Percentiles rank a stretch among this genome's conserved stretches.
Evolutionary conservation across 2,888 invertebrate species (phyloP).

Genomic region (Chrysodeixis includens): DNA sequence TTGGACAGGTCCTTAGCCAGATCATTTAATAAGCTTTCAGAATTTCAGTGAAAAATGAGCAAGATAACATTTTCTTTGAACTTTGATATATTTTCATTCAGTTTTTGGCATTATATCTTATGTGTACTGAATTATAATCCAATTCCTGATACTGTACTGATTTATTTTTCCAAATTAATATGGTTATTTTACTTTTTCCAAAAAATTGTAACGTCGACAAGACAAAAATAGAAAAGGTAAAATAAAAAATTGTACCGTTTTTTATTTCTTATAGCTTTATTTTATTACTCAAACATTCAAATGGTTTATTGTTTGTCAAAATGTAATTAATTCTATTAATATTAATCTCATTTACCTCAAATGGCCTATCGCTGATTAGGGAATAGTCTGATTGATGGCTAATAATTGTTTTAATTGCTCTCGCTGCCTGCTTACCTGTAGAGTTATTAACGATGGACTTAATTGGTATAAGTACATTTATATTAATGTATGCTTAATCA

Average conservation of each 20-base stretch:
- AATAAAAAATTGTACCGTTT: no score
- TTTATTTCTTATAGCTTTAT: no score
- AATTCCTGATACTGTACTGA: background rate
- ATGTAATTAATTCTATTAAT: no score
- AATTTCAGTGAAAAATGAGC: background rate
- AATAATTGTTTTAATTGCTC: background rate
- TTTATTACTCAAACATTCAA: no score
- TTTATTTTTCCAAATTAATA: no score
- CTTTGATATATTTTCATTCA: background rate
- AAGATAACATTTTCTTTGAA: background rate
- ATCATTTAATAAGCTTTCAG: background rate
- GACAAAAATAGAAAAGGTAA: no score
- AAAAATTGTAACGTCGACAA: no score
- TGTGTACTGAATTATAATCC: no score
- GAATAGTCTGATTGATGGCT: background rate
- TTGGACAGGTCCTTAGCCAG: constrained; percentile 16
- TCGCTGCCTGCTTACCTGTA: background rate
- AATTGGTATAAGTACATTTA: background rate
- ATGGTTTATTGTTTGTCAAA: no score
- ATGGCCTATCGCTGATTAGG: background rate
- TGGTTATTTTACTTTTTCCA: no score
- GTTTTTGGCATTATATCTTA: background rate
- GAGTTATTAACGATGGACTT: background rate
- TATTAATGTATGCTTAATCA: no score
- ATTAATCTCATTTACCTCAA: background rate